These are phyloP conservation scores for Leptobrachium ailaonicum DNA, from an alignment of 2,113 vertebrate genomes.

Conservation along the genomic window DNA sequence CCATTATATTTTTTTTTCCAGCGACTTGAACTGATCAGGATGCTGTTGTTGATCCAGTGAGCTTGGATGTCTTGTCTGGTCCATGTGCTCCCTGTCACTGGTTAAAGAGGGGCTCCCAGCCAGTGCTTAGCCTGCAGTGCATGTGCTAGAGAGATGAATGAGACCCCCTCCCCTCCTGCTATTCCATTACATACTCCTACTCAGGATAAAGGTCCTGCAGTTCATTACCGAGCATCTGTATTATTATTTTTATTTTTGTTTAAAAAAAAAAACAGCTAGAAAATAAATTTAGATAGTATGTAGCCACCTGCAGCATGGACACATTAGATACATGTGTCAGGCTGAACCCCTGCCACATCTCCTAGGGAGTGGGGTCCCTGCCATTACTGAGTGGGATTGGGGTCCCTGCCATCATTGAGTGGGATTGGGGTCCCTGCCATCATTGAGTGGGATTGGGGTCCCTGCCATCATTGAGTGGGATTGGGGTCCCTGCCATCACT, in stretches of 20 bases:
- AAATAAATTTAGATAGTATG: neutral
- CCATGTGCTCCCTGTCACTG: constrained; percentile 29
- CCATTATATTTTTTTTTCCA: constrained; percentile 59
- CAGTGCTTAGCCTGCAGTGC: constrained; percentile 41
- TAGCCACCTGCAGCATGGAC: neutral
- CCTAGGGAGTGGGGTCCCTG: neutral
- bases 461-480: neutral
- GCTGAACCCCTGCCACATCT: neutral
- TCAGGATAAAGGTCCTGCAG: constrained; percentile 7
- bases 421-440: constrained; percentile 4
- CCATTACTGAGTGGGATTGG: constrained; percentile 9
- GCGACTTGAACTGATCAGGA: constrained; percentile 56
- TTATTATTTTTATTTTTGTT: neutral
- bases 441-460: neutral
- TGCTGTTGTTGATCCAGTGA: constrained; percentile 17
- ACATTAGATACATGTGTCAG: neutral
- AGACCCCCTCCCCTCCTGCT: constrained; percentile 16
- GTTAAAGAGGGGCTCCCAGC: constrained; percentile 36
- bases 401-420: neutral
- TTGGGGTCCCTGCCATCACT: neutral
- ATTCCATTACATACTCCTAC: constrained; percentile 9
- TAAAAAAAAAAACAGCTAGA: neutral
- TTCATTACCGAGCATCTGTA: neutral
- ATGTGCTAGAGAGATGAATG: constrained; percentile 24
- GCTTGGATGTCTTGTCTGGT: constrained; percentile 11